Evolutionary conservation across 2,888 invertebrate genomes (phyloP), one percentile per base, ranked within the genome.

Genomic region (Chaetogeoica ovagalla): DNA sequence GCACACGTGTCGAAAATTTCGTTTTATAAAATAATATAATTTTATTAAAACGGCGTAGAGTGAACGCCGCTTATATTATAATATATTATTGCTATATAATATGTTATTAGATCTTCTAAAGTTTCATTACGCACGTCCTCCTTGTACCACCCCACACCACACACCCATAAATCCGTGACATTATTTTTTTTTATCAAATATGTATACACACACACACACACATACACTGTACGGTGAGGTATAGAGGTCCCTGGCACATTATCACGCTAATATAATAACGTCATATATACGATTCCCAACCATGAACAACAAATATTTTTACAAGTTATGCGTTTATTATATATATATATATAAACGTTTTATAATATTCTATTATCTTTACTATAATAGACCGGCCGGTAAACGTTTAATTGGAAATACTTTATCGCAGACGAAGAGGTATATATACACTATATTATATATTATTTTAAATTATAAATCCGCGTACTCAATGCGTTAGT

Each of bases 141-240:
- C 39, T 69, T 77, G 48, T 62, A 77, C 69, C 69, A 69, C 30
- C 1, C 30, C 30, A 30, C 30, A 30, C 76, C 60, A 48, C 76
- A 77, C 76, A 77, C 76, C 76, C 69, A 77, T 77, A 60, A 68
- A 77, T 77, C 60, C 76, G 11, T 77, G 76, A 77, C 76, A 77
- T 77, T 69, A 77, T 68, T 77, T 43, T 68, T 77, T 43, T 69
- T 69, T 68, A 69, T 77, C 68, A 69, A 69, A 60, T 69, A 77
- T 77, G 60, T 69, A 69, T 77, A 52, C 68, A 68, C n/a, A 37
- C 3, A 69, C 30, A 4, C 30, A 30, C 30, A 30, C 30, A 30
- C 4, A 30, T n/a, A n/a, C n/a, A n/a, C n/a, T n/a, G 30, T 4
- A 30, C 30, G 30, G 48, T 23, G 13, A 57, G n/a, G n/a, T n/a